Evolutionary conservation across 2,113 vertebrate species (phyloP).

Genomic region (Myanophis thanlyinensis): DNA sequence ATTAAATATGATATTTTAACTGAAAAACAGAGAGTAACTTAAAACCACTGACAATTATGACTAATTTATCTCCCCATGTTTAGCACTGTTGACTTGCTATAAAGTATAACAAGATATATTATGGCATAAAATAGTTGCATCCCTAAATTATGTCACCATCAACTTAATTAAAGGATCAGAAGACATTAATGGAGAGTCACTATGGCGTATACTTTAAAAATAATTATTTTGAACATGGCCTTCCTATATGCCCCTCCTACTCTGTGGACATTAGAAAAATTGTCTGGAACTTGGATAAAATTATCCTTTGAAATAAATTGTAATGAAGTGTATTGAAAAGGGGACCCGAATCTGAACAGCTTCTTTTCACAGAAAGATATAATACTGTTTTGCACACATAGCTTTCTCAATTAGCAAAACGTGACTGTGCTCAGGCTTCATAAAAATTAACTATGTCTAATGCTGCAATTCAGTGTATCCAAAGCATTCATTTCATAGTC

Average conservation of each 20-base stretch:
- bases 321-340: neutral
- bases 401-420: neutral
- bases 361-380: neutral
- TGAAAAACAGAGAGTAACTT: conserved; percentile 47
- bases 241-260: neutral
- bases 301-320: neutral
- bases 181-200: conserved; percentile 44
- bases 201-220: neutral
- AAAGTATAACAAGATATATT: conserved; percentile 33
- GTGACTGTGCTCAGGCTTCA: neutral
- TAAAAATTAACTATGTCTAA: neutral
- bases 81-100: conserved; percentile 35
- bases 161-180: conserved; percentile 51
- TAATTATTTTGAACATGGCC: conserved; percentile 20
- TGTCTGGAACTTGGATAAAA: neutral
- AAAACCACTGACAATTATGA: conserved; percentile 24
- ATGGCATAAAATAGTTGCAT: conserved; percentile 28
- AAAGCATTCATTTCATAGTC: neutral
- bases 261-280: neutral
- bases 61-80: conserved; percentile 36
- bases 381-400: neutral
- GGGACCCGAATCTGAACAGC: neutral
- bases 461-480: neutral
- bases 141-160: conserved; percentile 26
- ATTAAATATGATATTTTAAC: conserved; percentile 51